phyloP scores from a whole-genome alignment of 30 jellyfish, hydroid and myxozoan species.

The Chrysaora quinquecirrha region DNA sequence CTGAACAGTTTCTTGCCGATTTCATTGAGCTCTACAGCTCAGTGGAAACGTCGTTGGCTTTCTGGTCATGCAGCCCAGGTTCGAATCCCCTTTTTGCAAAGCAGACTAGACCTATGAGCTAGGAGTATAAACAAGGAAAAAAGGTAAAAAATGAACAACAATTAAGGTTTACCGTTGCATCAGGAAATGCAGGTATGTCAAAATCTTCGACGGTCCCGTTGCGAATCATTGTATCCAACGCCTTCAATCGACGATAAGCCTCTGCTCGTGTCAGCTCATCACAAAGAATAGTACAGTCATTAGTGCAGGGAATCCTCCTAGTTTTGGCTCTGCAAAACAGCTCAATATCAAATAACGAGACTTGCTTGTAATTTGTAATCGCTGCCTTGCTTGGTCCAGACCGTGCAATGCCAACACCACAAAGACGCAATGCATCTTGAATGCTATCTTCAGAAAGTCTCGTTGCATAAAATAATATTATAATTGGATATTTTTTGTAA shows the following conservation, averaged over 20 bases:
- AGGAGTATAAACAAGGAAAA: neutral
- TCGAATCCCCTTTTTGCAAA: no score
- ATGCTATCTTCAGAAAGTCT: neutral
- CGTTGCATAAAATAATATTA: conserved; percentile 5
- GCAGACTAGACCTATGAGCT: no score
- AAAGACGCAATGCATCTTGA: neutral
- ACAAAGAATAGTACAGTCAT: neutral
- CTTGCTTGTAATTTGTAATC: neutral
- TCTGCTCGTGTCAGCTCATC: neutral
- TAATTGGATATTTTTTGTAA: conserved; percentile 8
- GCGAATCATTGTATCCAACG: neutral
- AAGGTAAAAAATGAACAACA: neutral
- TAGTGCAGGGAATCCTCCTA: neutral
- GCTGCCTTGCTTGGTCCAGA: neutral
- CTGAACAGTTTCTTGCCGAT: no score
- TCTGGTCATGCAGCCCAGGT: no score
- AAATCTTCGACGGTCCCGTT: neutral
- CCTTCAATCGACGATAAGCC: neutral
- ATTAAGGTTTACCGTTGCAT: neutral
- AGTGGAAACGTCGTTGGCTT: no score
- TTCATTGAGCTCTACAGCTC: no score
- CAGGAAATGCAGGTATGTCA: neutral
- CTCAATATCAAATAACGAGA: neutral
- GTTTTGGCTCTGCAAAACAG: neutral
- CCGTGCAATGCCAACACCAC: conserved; percentile 7